Conservation (phyloP, 92 coral and sea anemone genomes). For the Muricea muricata region DNA sequence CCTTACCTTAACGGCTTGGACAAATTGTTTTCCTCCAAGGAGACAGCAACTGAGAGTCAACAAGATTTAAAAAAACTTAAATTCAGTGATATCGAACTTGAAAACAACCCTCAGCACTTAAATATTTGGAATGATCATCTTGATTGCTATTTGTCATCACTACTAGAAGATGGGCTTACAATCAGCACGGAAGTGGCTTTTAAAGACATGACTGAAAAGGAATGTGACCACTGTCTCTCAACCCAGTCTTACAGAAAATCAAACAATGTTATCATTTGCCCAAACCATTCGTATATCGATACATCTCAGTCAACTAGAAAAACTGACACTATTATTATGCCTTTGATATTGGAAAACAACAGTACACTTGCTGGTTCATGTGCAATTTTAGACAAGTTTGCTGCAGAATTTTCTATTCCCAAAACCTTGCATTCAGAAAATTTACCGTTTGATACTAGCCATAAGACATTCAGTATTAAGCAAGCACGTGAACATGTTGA, state of each 20-base stretch:
- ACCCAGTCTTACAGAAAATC: not conserved
- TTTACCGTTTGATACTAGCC: not conserved
- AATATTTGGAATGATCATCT: constrained; percentile 21
- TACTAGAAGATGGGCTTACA: constrained; percentile 35
- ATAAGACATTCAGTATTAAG: constrained; percentile 12
- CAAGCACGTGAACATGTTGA: constrained; percentile 46
- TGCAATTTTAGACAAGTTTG: constrained; percentile 18
- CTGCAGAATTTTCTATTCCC: not conserved
- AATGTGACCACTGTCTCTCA: constrained; percentile 22
- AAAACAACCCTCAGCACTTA: constrained; percentile 39
- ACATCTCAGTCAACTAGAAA: constrained; percentile 1
- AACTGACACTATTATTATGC: not conserved
- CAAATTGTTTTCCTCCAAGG: not conserved
- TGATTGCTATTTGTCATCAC: not conserved
- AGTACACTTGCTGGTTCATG: constrained; percentile 18
- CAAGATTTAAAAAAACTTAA: constrained; percentile 31
- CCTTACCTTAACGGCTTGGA: constrained; percentile 39
- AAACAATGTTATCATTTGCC: not conserved
- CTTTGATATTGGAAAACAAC: constrained; percentile 5
- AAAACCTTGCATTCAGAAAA: not conserved
- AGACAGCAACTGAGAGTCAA: constrained; percentile 41
- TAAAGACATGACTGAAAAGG: constrained; percentile 24
- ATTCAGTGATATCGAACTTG: not conserved
- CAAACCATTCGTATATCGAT: not conserved
- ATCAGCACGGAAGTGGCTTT: not conserved